Base-by-base conservation (phyloP, 2,113 vertebrate genomes). In the Oryzias curvinotus region DNA sequence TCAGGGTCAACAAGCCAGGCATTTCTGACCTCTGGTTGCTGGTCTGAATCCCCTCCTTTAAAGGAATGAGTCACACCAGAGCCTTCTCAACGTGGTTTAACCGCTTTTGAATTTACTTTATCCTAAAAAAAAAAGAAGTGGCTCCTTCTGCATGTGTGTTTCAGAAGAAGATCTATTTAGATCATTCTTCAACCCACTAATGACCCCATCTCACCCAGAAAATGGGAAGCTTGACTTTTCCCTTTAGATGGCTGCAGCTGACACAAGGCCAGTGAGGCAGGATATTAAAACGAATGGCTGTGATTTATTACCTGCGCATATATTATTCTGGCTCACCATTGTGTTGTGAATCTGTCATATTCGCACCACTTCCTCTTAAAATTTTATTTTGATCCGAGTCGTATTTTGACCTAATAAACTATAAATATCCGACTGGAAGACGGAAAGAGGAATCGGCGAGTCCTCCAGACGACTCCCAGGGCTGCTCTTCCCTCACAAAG, bases 161-260 rank as follows among this genome's bases (percentile, higher is more conserved):
- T 36, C 12, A 36, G 10, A 36, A 1, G 7, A 8, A 36, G 36
- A 36, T 36, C 36, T 36, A 36, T 36, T 36, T 36, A 36, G 10
- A 49, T 75, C 75, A 53, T 75, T 75, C 65, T 62, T 62, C 80
- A 56, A 47, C 50, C 47, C 69, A 36, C 71, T 84, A 82, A 87
- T 81, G 78, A 78, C 41, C 54, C 67, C 60, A 67, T 82, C 71
- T 79, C 72, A 68, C 18, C 18, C 5, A 58, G 65, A 62, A 79
- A 82, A 83, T 75, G 74, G 65, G 69, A 70, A 68, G 79, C 81
- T 77, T 81, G 84, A 86, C 76, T 83, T 73, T 66, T 82, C 75
- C 77, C 79, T 85, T 68, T 73, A 36, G 62, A 78, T 64, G 72
- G 48, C 75, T 82, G 46, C 71, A 80, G 66, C 73, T 81, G 82